These are phyloP conservation scores for Bombycilla garrulus DNA, from an alignment of 2,113 vertebrate genomes.

Conservation along the genomic window DNA sequence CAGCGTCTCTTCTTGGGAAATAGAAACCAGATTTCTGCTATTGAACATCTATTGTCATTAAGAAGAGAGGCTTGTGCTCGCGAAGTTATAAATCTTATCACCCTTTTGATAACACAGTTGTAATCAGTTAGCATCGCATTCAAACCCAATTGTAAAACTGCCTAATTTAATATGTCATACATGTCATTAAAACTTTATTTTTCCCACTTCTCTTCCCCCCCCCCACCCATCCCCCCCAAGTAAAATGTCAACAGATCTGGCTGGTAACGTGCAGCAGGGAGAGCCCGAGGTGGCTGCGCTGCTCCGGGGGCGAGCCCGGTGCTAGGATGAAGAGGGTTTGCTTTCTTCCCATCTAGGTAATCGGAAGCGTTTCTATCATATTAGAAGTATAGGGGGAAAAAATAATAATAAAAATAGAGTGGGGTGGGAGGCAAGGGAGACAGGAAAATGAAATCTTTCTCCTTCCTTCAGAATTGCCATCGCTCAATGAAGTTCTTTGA, in stretches of 20 bases:
- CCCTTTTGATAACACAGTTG: constrained; percentile 79
- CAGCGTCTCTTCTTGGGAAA: constrained; percentile 59
- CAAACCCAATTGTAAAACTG: constrained; percentile 75
- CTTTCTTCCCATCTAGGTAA: constrained; percentile 33
- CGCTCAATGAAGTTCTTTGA: constrained; percentile 67
- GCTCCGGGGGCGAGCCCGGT: not conserved
- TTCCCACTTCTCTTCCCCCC: not conserved
- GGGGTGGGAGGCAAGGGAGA: not conserved
- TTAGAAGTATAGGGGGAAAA: not conserved
- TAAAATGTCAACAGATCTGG: constrained; percentile 52
- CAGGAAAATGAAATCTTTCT: not conserved
- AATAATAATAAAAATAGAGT: not conserved
- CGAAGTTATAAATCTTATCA: constrained; percentile 79
- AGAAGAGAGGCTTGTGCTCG: constrained; percentile 68
- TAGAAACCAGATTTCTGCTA: constrained; percentile 71
- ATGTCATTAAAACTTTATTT: constrained; percentile 74
- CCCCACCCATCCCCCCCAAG: not conserved
- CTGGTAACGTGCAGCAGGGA: constrained; percentile 3
- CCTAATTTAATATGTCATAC: constrained; percentile 74
- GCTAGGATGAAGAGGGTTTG: not conserved
- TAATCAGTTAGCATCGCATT: constrained; percentile 76
- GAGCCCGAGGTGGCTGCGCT: not conserved
- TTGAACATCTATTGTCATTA: constrained; percentile 69
- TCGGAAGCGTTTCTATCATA: constrained; percentile 25
- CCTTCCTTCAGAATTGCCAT: constrained; percentile 2